Conservation (phyloP, 2,888 invertebrate species). For the Caradrina clavipalpis region DNA sequence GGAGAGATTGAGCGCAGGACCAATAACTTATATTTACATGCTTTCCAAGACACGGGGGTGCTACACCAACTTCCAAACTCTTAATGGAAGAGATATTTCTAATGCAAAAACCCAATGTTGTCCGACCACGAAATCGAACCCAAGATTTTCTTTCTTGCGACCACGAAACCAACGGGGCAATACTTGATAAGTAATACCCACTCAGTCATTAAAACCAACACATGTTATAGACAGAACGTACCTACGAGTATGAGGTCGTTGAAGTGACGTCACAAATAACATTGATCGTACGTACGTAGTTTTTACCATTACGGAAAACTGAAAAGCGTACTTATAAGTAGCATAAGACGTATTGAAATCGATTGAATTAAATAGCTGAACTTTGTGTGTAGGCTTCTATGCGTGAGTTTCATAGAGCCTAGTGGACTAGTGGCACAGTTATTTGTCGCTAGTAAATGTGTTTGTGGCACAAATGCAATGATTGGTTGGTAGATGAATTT, state of each 20-base stretch:
- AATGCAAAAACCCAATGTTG: no score
- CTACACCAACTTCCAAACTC: no score
- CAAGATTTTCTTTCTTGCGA: no score
- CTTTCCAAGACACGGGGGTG: no score
- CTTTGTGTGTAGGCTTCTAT: conserved; percentile 10
- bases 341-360: conserved; percentile 19
- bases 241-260: neutral
- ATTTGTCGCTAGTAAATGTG: neutral
- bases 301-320: conserved; percentile 37
- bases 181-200: neutral
- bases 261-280: conserved; percentile 53
- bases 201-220: conserved; percentile 6
- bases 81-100: no score
- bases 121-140: no score
- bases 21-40: no score
- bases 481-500: no score
- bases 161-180: no score
- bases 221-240: conserved; percentile 1
- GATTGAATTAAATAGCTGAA: conserved; percentile 35
- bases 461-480: neutral
- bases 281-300: conserved; percentile 49
- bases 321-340: conserved; percentile 34
- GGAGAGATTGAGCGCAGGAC: no score
- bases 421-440: conserved; percentile 29
- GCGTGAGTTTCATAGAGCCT: conserved; percentile 15